Conservation (phyloP, 2,888 invertebrate species). For the Allolobophora icterica region DNA sequence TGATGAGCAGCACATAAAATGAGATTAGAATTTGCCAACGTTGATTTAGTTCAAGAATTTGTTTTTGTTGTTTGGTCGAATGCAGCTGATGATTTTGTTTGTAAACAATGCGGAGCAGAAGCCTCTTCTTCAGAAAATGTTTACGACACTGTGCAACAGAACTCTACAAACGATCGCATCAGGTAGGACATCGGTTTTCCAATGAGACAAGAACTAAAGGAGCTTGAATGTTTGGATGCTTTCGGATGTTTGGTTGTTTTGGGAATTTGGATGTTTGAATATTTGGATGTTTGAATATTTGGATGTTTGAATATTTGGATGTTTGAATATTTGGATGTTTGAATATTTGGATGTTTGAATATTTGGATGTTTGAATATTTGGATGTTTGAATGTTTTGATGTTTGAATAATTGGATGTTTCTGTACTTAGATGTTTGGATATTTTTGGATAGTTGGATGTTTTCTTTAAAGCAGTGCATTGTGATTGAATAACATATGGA, state of each 20-base stretch:
- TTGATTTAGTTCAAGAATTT: neutral
- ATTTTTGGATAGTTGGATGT: neutral
- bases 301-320: too few relatives aligned
- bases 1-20: too few relatives aligned
- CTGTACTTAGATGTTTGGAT: too few relatives aligned
- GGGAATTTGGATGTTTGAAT: too few relatives aligned
- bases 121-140: conserved; percentile 64
- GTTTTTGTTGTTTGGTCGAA: neutral
- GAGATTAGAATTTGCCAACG: neutral
- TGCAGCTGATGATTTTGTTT: conserved; percentile 64
- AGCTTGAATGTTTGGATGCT: neutral
- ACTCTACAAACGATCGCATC: conserved; percentile 55
- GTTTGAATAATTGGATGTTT: too few relatives aligned
- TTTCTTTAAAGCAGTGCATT: conserved; percentile 13
- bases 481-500: too few relatives aligned
- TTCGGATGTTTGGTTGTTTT: too few relatives aligned
- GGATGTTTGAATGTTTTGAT: too few relatives aligned
- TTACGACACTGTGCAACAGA: conserved; percentile 58
- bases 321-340: too few relatives aligned
- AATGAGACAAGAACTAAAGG: neutral
- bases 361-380: too few relatives aligned
- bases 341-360: too few relatives aligned
- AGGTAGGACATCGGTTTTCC: conserved; percentile 47
- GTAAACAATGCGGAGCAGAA: conserved; percentile 55
- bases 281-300: too few relatives aligned